Base-by-base conservation (phyloP, 2,797 vertebrate genomes). In the Amniataba percoides region DNA sequence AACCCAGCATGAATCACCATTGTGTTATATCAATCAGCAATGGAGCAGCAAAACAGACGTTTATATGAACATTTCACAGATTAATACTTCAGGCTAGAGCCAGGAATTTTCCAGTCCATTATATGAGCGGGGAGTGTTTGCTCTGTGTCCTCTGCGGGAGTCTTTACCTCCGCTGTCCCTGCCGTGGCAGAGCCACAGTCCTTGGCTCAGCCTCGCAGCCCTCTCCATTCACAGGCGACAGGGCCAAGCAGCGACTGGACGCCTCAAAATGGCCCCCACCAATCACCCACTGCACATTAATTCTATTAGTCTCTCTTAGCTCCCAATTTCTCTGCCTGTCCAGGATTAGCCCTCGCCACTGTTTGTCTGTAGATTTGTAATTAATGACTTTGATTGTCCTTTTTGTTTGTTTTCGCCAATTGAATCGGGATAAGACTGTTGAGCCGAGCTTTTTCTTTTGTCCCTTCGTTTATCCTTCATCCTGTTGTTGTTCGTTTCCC, bases 351-450 rank as follows among this genome's bases (percentile, higher is more conserved):
- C 52, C 57, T 67, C 52, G 23, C 57, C 34, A n/a, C 53, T 84
- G 77, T 82, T 88, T 86, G 82, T 72, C 70, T 83, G 52, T 53
- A 86, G 89, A 83, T 87, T 78, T 86, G 74, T 82, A 85, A 88
- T 92, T 88, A 92, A 84, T 85, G 77, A 80, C 69, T 82, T 74
- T 71, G 73, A 85, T 87, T 81, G 69, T 85, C 71, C 71, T 51
- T 34, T 57, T 72, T 81, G 56, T 86, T 86, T 76, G 71, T 78
- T 75, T 67, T 57, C 8, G 40, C 53, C 67, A 82, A 71, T 82
- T 80, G 75, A 90, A 82, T 78, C 66, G 48, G 78, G 80, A 89
- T 78, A 77, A 85, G 79, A 79, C 60, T 48, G 77, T 76, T 59
- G 62, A 80, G 62, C 76, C 49, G 34, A 73, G 74, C 43, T 52